These are phyloP conservation scores for Pseudococcus longispinus DNA, from an alignment of 2,888 invertebrate genomes.

Conservation along the genomic window DNA sequence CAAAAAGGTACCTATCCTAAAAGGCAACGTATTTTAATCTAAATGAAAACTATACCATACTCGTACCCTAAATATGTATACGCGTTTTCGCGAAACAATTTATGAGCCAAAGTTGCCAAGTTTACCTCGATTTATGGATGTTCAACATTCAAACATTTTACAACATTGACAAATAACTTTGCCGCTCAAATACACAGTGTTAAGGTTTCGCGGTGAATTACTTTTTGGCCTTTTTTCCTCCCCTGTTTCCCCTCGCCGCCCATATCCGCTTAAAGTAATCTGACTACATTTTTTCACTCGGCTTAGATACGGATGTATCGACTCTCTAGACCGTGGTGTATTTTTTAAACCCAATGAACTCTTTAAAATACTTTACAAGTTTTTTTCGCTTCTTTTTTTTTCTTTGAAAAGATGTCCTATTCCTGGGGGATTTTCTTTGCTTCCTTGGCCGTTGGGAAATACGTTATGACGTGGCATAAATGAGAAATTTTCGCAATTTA, in stretches of 20 bases:
- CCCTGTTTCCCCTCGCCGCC: not conserved
- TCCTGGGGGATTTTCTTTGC: not conserved
- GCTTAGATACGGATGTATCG: not conserved
- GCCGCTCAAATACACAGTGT: not conserved
- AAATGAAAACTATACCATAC: not conserved
- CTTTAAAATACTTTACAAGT: not conserved
- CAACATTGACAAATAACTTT: conserved; percentile 31
- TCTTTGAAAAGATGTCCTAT: not conserved
- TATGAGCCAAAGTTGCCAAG: conserved; percentile 17
- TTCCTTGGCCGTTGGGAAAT: not conserved
- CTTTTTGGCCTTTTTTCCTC: conserved; percentile 9
- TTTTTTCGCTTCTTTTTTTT: not conserved
- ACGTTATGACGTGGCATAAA: not conserved
- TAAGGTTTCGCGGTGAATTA: conserved; percentile 12
- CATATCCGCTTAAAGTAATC: not conserved
- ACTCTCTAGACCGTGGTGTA: not conserved
- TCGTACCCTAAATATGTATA: not conserved
- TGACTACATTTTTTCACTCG: not conserved
- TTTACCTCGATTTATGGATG: conserved; percentile 31
- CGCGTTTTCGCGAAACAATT: not conserved
- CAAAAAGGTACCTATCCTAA: not conserved
- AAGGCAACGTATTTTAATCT: not conserved
- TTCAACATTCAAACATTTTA: conserved; percentile 31
- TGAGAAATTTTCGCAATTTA: not conserved
- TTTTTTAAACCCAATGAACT: conserved; percentile 12